phyloP scores from a whole-genome alignment of 2,888 invertebrate species.

The Pseudoips prasinana region DNA sequence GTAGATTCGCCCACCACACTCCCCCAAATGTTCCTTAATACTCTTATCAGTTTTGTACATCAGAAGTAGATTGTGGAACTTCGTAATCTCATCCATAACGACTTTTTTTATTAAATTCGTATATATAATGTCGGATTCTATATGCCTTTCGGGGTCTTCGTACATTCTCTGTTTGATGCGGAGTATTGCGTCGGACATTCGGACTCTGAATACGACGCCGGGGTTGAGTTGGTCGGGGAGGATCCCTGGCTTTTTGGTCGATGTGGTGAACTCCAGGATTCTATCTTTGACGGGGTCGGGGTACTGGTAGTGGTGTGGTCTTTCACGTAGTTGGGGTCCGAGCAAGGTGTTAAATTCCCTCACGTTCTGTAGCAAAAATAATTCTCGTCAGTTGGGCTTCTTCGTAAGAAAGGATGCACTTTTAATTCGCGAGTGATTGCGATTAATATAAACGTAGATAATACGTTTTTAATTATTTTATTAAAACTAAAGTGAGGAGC shows the following conservation, averaged over 20 bases:
- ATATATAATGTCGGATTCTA: constrained; percentile 73
- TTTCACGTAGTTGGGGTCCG: constrained; percentile 65
- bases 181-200: constrained; percentile 74
- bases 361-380: constrained; percentile 56
- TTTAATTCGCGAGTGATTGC: too few relatives aligned
- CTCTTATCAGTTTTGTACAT: constrained; percentile 76
- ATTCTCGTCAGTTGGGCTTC: constrained; percentile 27
- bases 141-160: constrained; percentile 71
- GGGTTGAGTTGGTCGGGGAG: constrained; percentile 74
- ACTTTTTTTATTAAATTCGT: constrained; percentile 73
- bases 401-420: too few relatives aligned
- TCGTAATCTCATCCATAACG: constrained; percentile 73
- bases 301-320: constrained; percentile 70
- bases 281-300: constrained; percentile 71
- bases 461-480: too few relatives aligned
- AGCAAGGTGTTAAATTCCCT: constrained; percentile 53
- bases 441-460: too few relatives aligned
- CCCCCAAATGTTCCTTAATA: constrained; percentile 72
- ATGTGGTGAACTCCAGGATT: constrained; percentile 60
- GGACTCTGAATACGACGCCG: constrained; percentile 68
- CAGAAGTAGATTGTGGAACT: constrained; percentile 66
- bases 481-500: too few relatives aligned
- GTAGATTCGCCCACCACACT: constrained; percentile 71
- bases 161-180: constrained; percentile 74
- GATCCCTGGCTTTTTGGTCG: constrained; percentile 62